phyloP scores from a whole-genome alignment of 2,797 vertebrate genomes.

The Scyliorhinus canicula region DNA sequence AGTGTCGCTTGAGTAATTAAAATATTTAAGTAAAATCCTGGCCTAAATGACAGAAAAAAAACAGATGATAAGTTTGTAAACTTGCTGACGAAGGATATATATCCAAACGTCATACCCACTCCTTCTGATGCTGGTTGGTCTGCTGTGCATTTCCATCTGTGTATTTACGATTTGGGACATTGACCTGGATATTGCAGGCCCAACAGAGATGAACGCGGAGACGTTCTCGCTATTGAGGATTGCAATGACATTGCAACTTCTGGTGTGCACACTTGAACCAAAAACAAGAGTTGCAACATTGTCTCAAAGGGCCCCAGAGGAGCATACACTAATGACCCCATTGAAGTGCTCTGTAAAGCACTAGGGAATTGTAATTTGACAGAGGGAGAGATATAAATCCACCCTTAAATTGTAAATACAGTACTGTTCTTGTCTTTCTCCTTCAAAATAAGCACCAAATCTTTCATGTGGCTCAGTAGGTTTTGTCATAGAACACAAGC shows the following conservation, averaged over 20 bases:
- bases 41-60: background rate
- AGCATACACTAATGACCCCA: too few relatives aligned
- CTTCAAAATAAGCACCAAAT: background rate
- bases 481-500: background rate
- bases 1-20: background rate
- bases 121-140: background rate
- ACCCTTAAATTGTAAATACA: background rate
- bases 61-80: background rate
- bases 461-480: background rate
- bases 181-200: background rate
- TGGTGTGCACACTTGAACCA: too few relatives aligned
- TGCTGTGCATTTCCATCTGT: background rate
- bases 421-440: background rate
- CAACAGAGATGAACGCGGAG: background rate
- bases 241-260: too few relatives aligned
- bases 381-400: background rate
- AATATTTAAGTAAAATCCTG: background rate
- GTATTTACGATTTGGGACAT: background rate
- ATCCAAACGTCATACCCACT: background rate
- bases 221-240: too few relatives aligned
- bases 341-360: too few relatives aligned
- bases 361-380: too few relatives aligned
- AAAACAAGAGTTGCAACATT: too few relatives aligned
- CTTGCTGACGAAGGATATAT: background rate
- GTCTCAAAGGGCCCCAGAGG: too few relatives aligned